Conservation (phyloP, 2,888 invertebrate species). For the Tortrix viridana region DNA sequence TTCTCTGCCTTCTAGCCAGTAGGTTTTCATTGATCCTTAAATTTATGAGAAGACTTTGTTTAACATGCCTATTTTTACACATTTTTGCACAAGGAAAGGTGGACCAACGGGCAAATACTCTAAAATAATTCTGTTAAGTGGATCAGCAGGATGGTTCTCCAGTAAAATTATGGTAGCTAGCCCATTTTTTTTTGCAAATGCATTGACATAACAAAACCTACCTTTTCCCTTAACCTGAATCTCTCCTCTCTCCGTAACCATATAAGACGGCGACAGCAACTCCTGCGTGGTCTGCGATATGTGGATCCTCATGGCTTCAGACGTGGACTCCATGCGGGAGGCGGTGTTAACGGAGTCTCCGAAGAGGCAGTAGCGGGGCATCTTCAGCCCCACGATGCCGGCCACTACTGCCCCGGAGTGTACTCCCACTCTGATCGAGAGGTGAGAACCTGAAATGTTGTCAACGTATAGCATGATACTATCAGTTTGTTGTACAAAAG, state of each 20-base stretch:
- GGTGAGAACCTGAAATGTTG: conserved; percentile 86
- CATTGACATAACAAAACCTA: conserved; percentile 58
- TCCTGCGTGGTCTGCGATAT: conserved; percentile 95
- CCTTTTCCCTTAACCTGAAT: conserved; percentile 97
- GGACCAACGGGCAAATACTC: too few relatives aligned
- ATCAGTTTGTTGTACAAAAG: too few relatives aligned
- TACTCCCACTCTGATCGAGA: conserved; percentile 93
- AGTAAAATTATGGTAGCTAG: too few relatives aligned
- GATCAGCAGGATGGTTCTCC: too few relatives aligned
- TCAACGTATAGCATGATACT: not conserved
- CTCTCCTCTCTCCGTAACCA: conserved; percentile 91
- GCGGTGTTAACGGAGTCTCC: conserved; percentile 97
- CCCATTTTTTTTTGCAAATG: too few relatives aligned
- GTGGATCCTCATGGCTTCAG: conserved; percentile 96
- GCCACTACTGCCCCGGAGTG: conserved; percentile 97
- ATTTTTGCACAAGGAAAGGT: too few relatives aligned
- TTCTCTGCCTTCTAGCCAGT: conserved; percentile 92
- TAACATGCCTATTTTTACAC: too few relatives aligned
- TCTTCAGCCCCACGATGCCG: conserved; percentile 96
- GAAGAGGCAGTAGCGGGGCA: conserved; percentile 95
- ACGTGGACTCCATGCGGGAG: conserved; percentile 96
- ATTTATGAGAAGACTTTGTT: conserved; percentile 12
- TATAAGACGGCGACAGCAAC: conserved; percentile 89
- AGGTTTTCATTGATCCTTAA: conserved; percentile 93
- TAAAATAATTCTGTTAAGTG: too few relatives aligned